These are phyloP conservation scores for Erebia palarica DNA, from an alignment of 2,888 invertebrate species.

Conservation along the genomic window DNA sequence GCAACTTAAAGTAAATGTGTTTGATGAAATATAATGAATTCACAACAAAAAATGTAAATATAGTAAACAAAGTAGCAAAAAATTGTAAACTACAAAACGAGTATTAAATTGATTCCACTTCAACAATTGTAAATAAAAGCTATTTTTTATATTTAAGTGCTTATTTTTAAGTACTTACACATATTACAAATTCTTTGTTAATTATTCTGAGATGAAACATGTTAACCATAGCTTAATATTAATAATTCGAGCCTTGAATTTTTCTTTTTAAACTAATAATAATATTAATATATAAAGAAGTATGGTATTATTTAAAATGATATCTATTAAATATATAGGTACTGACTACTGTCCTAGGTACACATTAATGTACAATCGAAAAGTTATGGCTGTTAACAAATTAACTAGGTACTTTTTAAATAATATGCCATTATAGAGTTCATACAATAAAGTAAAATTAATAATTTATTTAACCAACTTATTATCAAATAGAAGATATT, in stretches of 20 bases:
- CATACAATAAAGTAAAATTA: too few relatives aligned
- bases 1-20: background rate
- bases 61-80: slow-evolving; percentile 5
- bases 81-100: slow-evolving; percentile 3
- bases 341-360: too few relatives aligned
- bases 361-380: too few relatives aligned
- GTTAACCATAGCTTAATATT: slow-evolving; percentile 4
- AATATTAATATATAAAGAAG: background rate
- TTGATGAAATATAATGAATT: background rate
- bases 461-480: too few relatives aligned
- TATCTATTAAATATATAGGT: too few relatives aligned
- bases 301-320: too few relatives aligned
- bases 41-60: slow-evolving; percentile 1
- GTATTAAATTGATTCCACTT: slow-evolving; percentile 12
- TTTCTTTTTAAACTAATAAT: background rate
- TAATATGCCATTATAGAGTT: too few relatives aligned
- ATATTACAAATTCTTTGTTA: background rate
- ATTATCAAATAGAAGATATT: too few relatives aligned
- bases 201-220: slow-evolving; percentile 1
- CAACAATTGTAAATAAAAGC: slow-evolving; percentile 17
- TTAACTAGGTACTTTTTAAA: too few relatives aligned
- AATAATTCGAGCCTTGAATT: background rate
- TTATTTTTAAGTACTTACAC: slow-evolving; percentile 2
- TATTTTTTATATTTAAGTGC: slow-evolving; percentile 5
- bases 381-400: too few relatives aligned